Conservation (phyloP, 2,888 invertebrate species). For the Stenodera caucasica region DNA sequence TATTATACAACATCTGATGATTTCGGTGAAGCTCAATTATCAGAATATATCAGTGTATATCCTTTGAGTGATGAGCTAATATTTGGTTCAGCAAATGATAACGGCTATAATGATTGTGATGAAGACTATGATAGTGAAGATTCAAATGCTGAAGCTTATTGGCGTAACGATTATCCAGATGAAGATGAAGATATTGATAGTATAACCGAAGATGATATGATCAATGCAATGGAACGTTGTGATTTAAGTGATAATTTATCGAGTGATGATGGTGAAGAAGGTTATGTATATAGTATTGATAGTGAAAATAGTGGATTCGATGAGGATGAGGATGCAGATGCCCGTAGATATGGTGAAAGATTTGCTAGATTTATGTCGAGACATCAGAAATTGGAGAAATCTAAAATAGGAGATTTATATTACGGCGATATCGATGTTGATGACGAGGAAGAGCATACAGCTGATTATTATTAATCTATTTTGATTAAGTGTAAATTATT, state of each 20-base stretch:
- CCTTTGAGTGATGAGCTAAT: conserved; percentile 54
- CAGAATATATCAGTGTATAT: conserved; percentile 48
- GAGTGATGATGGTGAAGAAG: conserved; percentile 53
- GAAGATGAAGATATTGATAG: conserved; percentile 58
- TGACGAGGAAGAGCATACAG: conserved; percentile 20
- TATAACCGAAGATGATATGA: conserved; percentile 65
- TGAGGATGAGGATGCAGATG: conserved; percentile 59
- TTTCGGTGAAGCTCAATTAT: conserved; percentile 48
- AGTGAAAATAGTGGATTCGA: conserved; percentile 50
- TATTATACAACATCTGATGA: conserved; percentile 62
- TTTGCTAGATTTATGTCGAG: conserved; percentile 70
- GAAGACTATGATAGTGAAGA: conserved; percentile 65
- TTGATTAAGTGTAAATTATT: background rate
- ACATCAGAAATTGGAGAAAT: conserved; percentile 45
- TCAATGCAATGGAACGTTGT: conserved; percentile 59
- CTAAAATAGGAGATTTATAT: conserved; percentile 34
- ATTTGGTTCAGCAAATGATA: conserved; percentile 46
- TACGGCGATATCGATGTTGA: conserved; percentile 44
- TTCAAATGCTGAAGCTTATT: conserved; percentile 78
- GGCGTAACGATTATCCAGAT: conserved; percentile 77
- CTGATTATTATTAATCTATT: conserved; percentile 33
- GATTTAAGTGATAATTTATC: conserved; percentile 48
- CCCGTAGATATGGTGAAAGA: conserved; percentile 63
- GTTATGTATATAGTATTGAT: conserved; percentile 54
- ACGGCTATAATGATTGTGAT: conserved; percentile 48